phyloP scores from a whole-genome alignment of 1,140 invertebrate species.

The Drosophila busckii region DNA sequence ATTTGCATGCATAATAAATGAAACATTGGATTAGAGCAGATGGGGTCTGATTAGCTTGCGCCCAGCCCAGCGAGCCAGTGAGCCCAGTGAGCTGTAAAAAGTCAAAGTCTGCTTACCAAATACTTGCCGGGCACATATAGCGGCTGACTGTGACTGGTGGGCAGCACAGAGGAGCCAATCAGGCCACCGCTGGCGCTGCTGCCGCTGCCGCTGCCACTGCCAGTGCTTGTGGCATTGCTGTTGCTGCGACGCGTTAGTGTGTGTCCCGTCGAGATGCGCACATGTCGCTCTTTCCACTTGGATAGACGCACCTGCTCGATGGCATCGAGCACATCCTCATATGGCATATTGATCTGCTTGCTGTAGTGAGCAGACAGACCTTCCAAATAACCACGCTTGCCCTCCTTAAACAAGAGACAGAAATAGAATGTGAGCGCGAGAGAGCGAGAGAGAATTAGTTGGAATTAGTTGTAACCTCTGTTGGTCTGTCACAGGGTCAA shows the following conservation, averaged over 20 bases:
- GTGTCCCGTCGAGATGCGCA: conserved; percentile 80
- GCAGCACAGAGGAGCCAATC: conserved; percentile 77
- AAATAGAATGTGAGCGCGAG: too few species aligned
- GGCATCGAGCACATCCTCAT: conserved; percentile 90
- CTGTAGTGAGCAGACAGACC: conserved; percentile 93
- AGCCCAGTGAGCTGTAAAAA: conserved; percentile 48
- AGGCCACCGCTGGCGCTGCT: conserved; percentile 43
- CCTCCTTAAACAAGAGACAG: conserved; percentile 82
- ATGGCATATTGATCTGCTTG: conserved; percentile 92
- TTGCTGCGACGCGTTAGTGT: conserved; percentile 56
- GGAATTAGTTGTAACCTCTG: too few species aligned
- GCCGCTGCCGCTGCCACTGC: conserved; percentile 22
- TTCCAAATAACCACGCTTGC: conserved; percentile 92
- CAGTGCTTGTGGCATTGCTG: conserved; percentile 20
- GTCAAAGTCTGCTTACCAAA: conserved; percentile 83
- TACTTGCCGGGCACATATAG: conserved; percentile 94
- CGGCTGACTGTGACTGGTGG: conserved; percentile 82
- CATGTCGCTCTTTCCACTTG: conserved; percentile 83
- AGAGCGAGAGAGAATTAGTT: not conserved
- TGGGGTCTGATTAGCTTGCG: conserved; percentile 51
- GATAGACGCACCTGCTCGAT: conserved; percentile 82
- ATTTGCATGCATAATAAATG: conserved; percentile 59
- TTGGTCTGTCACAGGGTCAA: conserved; percentile 49
- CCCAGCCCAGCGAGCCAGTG: conserved; percentile 41
- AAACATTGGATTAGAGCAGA: conserved; percentile 61